phyloP scores from a whole-genome alignment of 2,888 invertebrate genomes.

The Ormyrus thymus region DNA sequence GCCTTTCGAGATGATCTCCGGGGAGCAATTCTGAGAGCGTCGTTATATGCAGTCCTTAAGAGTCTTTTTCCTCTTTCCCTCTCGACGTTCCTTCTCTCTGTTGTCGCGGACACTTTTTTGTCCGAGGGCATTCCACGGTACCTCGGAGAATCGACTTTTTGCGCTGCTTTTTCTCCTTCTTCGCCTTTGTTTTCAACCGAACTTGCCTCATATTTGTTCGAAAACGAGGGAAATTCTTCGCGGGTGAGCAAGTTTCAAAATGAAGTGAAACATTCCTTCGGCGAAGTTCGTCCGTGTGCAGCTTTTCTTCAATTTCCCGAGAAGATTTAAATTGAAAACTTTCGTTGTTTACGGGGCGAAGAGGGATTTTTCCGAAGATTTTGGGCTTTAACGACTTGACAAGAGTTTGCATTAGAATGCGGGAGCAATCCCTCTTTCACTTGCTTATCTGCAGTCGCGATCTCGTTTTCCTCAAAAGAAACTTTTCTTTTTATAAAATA shows the following conservation, averaged over 20 bases:
- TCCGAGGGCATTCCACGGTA: constrained; percentile 9
- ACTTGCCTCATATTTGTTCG: constrained; percentile 19
- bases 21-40: constrained; percentile 26
- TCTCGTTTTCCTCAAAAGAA: too few relatives aligned
- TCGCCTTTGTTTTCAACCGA: constrained; percentile 6
- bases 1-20: constrained; percentile 27
- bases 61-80: constrained; percentile 1
- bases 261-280: constrained; percentile 35
- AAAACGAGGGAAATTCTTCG: constrained; percentile 8
- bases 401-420: constrained; percentile 1
- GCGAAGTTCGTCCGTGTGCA: constrained; percentile 13
- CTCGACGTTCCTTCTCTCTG: too few relatives aligned
- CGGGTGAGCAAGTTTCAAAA: constrained; percentile 5
- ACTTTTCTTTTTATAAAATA: too few relatives aligned
- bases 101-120: constrained; percentile 15
- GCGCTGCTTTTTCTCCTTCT: neutral
- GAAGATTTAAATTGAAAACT: constrained; percentile 42
- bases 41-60: constrained; percentile 29
- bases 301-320: constrained; percentile 27
- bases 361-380: constrained; percentile 15
- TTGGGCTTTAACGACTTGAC: constrained; percentile 25
- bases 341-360: neutral
- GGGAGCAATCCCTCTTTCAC: too few relatives aligned
- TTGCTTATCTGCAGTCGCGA: too few relatives aligned
- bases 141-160: constrained; percentile 24